Evolutionary conservation across 2,113 vertebrate species (phyloP).

Genomic region (Pollimyrus isidori): DNA sequence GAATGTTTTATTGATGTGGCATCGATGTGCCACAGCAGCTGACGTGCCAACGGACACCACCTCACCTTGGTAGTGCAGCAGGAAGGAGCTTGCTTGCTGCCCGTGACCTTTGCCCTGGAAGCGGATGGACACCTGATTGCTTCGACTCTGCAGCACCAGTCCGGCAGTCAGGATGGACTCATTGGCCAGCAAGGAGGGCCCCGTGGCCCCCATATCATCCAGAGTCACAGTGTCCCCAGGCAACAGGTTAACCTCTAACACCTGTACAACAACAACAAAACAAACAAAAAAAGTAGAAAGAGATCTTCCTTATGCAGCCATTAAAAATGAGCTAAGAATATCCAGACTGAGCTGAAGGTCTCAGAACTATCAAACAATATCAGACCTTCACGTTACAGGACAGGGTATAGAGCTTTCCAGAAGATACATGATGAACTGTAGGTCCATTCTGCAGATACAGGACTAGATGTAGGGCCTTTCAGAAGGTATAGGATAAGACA

Average conservation of each 20-base stretch:
- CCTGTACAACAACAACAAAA: slow-evolving; percentile 50
- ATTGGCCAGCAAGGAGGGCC: slow-evolving; percentile 78
- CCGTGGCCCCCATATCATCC: slow-evolving; percentile 74
- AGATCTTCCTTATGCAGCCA: not conserved
- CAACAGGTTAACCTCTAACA: slow-evolving; percentile 77
- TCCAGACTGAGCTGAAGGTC: not conserved
- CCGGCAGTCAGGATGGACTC: slow-evolving; percentile 81
- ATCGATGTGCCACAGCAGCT: not conserved
- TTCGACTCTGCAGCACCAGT: slow-evolving; percentile 83
- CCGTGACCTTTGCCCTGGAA: slow-evolving; percentile 66
- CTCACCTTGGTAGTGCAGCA: slow-evolving; percentile 84
- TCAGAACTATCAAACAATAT: not conserved
- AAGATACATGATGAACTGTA: not conserved
- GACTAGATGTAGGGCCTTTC: not conserved
- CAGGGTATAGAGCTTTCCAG: not conserved
- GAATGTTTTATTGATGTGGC: not conserved
- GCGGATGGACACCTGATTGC: slow-evolving; percentile 80
- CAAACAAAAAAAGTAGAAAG: not conserved
- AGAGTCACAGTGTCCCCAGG: slow-evolving; percentile 76
- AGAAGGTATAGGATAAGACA: not conserved
- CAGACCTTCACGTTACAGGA: not conserved
- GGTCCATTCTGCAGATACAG: not conserved
- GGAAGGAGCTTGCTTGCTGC: slow-evolving; percentile 64
- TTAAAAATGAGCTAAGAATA: not conserved
- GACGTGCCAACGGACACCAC: not conserved